A percentile compares a stretch with the other conserved stretches of the same genome.
Conservation (phyloP, 2,113 vertebrate genomes). For the Butorides virescens region DNA sequence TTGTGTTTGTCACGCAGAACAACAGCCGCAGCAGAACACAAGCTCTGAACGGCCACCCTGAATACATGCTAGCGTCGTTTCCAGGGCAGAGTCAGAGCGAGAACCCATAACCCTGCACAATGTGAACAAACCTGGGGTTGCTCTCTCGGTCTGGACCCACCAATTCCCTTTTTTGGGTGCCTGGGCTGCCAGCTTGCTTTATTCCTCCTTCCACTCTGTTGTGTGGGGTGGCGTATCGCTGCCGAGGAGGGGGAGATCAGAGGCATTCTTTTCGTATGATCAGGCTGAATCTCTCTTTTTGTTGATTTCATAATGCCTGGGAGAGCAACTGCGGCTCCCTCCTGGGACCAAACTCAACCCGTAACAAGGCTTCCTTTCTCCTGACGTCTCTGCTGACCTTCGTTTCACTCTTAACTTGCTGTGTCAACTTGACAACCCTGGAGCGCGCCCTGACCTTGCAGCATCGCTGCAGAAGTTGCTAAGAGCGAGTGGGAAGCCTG, state of each 20-base stretch:
- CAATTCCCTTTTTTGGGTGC: background rate
- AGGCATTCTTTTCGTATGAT: background rate
- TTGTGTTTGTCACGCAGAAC: background rate
- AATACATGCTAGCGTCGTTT: background rate
- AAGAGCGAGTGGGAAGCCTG: background rate
- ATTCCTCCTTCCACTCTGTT: background rate
- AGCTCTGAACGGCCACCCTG: background rate
- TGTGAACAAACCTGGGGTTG: background rate
- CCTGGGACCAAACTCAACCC: background rate
- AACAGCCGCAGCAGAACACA: background rate
- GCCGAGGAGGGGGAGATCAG: background rate
- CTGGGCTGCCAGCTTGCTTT: background rate
- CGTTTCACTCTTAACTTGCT: background rate
- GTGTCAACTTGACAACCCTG: background rate
- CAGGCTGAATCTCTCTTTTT: background rate
- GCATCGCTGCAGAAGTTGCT: background rate
- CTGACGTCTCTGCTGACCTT: background rate
- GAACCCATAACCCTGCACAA: background rate
- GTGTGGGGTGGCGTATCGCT: background rate
- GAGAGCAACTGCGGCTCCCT: background rate
- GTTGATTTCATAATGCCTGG: background rate
- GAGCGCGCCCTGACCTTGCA: background rate
- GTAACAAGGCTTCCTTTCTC: background rate
- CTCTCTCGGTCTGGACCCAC: background rate
- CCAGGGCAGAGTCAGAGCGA: background rate